Conservation (phyloP, 2,888 invertebrate species). For the Timandra comae region DNA sequence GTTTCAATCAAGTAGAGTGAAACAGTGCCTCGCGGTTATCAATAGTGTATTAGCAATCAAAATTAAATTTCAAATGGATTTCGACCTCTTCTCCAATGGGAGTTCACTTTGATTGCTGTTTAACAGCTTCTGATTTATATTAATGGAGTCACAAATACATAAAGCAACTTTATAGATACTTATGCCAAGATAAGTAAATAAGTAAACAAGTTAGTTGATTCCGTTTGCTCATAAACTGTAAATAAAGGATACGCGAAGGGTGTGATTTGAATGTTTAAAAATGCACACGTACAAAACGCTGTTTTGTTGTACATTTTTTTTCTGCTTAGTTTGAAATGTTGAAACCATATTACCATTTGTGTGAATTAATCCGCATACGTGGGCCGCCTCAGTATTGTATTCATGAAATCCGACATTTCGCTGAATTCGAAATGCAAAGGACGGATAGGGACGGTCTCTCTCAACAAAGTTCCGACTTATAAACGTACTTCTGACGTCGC, state of each 20-base stretch:
- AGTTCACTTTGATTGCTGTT: too few species aligned
- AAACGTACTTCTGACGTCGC: slow-evolving; percentile 40
- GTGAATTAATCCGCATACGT: slow-evolving; percentile 33
- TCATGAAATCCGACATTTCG: slow-evolving; percentile 45
- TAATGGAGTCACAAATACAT: too few species aligned
- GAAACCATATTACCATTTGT: slow-evolving; percentile 16
- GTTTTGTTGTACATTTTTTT: not conserved
- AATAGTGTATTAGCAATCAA: too few species aligned
- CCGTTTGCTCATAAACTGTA: too few species aligned
- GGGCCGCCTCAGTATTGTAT: slow-evolving; percentile 27
- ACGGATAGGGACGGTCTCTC: slow-evolving; percentile 34
- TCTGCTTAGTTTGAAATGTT: slow-evolving; percentile 8
- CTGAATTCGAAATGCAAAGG: slow-evolving; percentile 53
- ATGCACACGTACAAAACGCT: slow-evolving; percentile 6
- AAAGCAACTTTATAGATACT: too few species aligned
- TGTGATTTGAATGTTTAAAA: not conserved
- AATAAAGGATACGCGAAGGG: too few species aligned
- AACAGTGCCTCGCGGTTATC: too few species aligned
- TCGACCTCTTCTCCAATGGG: too few species aligned
- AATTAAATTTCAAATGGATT: too few species aligned
- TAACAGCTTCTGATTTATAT: too few species aligned
- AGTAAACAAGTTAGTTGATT: too few species aligned
- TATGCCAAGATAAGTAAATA: too few species aligned
- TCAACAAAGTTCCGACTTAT: slow-evolving; percentile 52
- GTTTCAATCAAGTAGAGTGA: slow-evolving; percentile 30